Evolutionary conservation across 2,888 invertebrate genomes (phyloP), one percentile per base, ranked within the genome.

Genomic region (Bimastos eiseni): DNA sequence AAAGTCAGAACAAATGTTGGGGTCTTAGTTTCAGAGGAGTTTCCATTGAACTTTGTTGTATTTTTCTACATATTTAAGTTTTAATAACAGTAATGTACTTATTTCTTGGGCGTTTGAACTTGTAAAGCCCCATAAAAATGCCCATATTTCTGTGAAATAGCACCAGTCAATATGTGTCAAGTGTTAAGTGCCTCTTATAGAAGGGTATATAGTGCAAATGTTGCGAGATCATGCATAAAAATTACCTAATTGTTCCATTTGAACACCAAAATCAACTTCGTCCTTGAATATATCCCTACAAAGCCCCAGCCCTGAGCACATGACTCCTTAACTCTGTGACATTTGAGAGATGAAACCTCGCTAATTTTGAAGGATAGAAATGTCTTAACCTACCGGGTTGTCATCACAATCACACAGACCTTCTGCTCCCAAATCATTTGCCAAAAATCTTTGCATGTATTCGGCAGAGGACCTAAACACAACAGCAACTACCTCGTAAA

Each of bases 381-480:
- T 36, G 49, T 36, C 6, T 36, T 36, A 86, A 91, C 92, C 90
- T 93, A 94, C 94, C 93, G 94, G 33, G 99, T 99, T 93, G 98
- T 98, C 98, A 99, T 99, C 93, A 98, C 98, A 91, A 96, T 94
- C 8, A 96, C 95, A 36, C 97, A 96, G 92, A 97, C 97, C 94
- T 97, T 97, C 95, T 98, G 98, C 95, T 98, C 98, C 98, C 98
- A 99, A 92, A 98, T 97, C 98, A 99, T 98, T 94, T 98, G 97
- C 98, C 98, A 99, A 96, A 99, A 98, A 96, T 98, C 98, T 91
- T 97, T 96, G 95, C 97, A 97, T 89, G 98, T 99, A 95, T 98
- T 98, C 92, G 98, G 97, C 93, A 99, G 96, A 34, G 98, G 98
- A 94, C 98, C 97, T 94, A 91, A 36, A 92, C 0, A 49, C 30